Evolutionary conservation across 2,888 invertebrate genomes (phyloP).

Genomic region (Cyaniris semiargus): DNA sequence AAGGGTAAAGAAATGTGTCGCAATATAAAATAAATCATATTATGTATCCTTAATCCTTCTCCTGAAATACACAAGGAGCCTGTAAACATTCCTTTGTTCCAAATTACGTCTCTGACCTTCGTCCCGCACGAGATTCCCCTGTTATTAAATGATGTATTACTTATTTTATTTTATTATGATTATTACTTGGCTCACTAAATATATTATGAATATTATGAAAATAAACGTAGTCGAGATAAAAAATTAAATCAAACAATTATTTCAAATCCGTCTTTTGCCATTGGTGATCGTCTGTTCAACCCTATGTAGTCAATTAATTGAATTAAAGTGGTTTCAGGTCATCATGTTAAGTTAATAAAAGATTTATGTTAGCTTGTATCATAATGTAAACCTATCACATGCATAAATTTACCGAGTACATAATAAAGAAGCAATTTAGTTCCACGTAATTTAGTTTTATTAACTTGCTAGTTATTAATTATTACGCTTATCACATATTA

Average conservation of each 20-base stretch:
- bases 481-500: conserved; percentile 1
- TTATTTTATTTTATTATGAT: too few species aligned
- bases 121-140: too few species aligned
- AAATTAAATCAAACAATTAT: neutral
- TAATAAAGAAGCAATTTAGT: neutral
- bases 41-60: too few species aligned
- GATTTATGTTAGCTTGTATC: neutral
- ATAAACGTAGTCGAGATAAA: neutral
- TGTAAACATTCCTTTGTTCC: neutral
- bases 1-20: neutral
- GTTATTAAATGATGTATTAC: too few species aligned
- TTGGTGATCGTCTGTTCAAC: neutral
- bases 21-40: too few species aligned
- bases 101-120: neutral
- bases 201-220: neutral
- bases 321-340: neutral
- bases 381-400: neutral
- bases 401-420: neutral
- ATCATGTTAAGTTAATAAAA: neutral
- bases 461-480: neutral
- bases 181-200: neutral
- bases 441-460: neutral
- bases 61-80: neutral
- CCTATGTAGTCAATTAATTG: neutral
- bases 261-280: neutral